These are phyloP conservation scores for Eilema caniola DNA, from an alignment of 2,888 invertebrate genomes.

Conservation along the genomic window DNA sequence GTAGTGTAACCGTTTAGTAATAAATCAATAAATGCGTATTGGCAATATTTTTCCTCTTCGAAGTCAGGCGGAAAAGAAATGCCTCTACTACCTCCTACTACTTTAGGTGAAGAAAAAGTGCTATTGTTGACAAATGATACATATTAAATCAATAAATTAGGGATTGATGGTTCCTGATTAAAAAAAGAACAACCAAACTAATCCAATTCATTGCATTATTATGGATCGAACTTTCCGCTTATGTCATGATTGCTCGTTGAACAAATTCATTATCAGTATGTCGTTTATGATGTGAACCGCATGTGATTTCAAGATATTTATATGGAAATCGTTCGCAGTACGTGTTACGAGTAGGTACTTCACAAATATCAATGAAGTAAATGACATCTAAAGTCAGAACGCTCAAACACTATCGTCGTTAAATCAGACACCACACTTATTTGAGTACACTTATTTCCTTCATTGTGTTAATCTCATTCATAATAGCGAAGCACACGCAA, in stretches of 20 bases:
- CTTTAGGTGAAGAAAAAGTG: background rate
- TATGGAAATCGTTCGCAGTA: too few relatives aligned
- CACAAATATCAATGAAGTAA: too few relatives aligned
- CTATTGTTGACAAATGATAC: background rate
- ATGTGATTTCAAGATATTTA: too few relatives aligned
- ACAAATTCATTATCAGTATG: background rate
- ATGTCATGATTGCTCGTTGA: background rate
- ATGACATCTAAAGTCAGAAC: too few relatives aligned
- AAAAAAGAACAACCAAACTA: background rate
- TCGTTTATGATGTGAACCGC: background rate
- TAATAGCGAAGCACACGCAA: background rate
- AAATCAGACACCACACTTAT: background rate
- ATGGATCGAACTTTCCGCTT: too few relatives aligned
- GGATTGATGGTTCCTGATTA: background rate
- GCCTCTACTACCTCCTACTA: background rate
- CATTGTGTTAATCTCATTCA: background rate
- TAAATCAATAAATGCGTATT: slow-evolving; percentile 24
- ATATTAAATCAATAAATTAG: background rate
- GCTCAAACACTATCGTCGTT: background rate
- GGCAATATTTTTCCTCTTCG: slow-evolving; percentile 14
- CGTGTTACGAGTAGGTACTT: too few relatives aligned
- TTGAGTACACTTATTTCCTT: background rate
- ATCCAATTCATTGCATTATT: too few relatives aligned
- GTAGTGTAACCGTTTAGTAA: slow-evolving; percentile 21
- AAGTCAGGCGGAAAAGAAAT: background rate